Base-by-base conservation (phyloP, 2,888 invertebrate species). In the Aproaerema taeniolella region DNA sequence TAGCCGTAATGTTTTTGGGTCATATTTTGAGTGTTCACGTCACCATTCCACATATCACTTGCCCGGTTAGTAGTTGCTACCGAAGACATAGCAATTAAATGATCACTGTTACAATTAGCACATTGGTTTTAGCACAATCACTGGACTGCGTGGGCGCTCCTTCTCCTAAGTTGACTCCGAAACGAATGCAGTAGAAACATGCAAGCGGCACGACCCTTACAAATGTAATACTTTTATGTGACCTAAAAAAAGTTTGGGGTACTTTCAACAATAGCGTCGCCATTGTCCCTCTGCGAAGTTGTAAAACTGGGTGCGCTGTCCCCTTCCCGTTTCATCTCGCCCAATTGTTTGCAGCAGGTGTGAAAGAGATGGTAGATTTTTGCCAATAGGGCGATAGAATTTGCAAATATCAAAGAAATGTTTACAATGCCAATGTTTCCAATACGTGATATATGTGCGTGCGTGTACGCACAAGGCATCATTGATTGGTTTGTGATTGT, bases 241-340 rank as follows among this genome's bases (percentile, higher is more conserved):
- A 82, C 85, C 82, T 80, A 85, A 86, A 86, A 85, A 85, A 85
- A 80, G 60, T 76, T 83, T 77, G 75, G 86, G 86, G 85, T 81
- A 85, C 80, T 73, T 74, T 67, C 69, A 85, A 86, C 85, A 86
- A 86, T 83, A 81, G 85, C 65, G 60, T 71, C 72, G 65, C 80
- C 61, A 81, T 80, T 85, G 85, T 85, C 80, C 82, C 82, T 82
- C 67, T 61, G 70, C 69, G 45, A 67, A 75, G 78, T 75, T 79
- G 74, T 79, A 75, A 77, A 75, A 72, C 72, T 64, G 63, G 67
- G 55, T 65, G 53, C 45, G 57, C 53, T 53, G 42, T 82, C 81
- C 54, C 66, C 43, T 50, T 82, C 69, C 58, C 31, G 47, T 58
- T 41, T 55, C 56, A 49, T 47, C 43, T 50, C 33, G 20, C 40